These are phyloP conservation scores for Chionodraco myersi DNA, from an alignment of 2,113 vertebrate genomes.

Conservation along the genomic window DNA sequence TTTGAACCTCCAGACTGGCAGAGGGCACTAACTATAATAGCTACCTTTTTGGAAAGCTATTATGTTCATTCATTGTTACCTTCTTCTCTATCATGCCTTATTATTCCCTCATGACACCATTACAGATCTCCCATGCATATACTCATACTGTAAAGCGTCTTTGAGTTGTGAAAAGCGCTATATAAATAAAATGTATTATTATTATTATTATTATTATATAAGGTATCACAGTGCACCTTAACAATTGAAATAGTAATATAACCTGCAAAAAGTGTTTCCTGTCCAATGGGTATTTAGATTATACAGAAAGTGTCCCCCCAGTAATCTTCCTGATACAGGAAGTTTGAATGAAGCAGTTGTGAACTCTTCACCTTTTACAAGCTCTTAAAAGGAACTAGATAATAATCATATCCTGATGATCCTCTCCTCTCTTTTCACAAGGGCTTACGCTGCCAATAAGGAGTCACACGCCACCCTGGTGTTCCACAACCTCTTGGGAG, in stretches of 20 bases:
- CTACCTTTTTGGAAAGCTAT: background rate
- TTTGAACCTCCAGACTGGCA: background rate
- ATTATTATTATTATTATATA: too few species aligned
- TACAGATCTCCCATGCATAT: too few species aligned
- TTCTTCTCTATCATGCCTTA: background rate
- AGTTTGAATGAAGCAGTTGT: background rate
- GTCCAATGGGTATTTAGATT: too few species aligned
- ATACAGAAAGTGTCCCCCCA: too few species aligned
- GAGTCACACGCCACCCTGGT: constrained; percentile 97
- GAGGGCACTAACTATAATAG: background rate
- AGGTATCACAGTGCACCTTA: too few species aligned
- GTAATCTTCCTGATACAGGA: too few species aligned
- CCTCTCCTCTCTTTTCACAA: constrained; percentile 55
- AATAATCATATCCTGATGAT: background rate
- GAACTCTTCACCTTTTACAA: background rate
- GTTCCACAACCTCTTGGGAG: constrained; percentile 97
- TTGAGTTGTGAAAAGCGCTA: too few species aligned
- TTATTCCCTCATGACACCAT: background rate
- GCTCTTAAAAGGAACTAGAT: background rate
- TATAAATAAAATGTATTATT: too few species aligned
- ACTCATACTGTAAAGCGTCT: too few species aligned
- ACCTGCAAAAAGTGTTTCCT: too few species aligned
- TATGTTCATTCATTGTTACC: background rate
- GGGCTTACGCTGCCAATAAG: constrained; percentile 97
- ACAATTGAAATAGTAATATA: too few species aligned